Conservation (phyloP, 1,140 invertebrate species). For the Orchestia grillus region DNA sequence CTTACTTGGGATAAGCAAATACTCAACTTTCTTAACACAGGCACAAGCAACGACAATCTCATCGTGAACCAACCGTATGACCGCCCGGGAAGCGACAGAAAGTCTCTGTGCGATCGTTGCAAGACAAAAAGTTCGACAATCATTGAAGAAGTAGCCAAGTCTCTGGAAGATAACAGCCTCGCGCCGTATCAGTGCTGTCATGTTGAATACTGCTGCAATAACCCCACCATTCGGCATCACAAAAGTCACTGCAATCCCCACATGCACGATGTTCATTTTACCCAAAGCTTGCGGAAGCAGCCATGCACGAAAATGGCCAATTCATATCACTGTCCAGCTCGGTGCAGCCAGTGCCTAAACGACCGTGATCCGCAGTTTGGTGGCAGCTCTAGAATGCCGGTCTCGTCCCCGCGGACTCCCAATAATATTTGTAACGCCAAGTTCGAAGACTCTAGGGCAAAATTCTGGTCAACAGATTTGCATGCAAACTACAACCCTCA, state of each 20-base stretch:
- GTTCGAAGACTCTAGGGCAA: neutral
- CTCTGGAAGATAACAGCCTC: neutral
- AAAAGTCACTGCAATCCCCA: constrained; percentile 39
- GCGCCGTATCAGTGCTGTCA: constrained; percentile 37
- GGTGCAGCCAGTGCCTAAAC: neutral
- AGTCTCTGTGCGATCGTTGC: neutral
- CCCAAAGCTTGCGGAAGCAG: neutral
- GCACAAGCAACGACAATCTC: neutral
- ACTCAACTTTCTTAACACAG: constrained; percentile 49
- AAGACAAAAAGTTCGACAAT: neutral
- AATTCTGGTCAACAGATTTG: neutral
- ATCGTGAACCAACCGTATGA: neutral
- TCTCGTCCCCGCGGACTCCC: neutral
- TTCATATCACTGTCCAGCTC: neutral
- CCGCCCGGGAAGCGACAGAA: neutral
- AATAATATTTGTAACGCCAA: neutral
- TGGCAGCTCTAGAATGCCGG: neutral
- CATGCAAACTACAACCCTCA: neutral
- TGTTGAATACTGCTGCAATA: constrained; percentile 19
- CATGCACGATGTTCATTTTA: neutral
- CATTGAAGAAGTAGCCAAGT: neutral
- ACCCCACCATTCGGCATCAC: constrained; percentile 23
- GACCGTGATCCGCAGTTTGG: neutral
- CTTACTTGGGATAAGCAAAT: constrained; percentile 48
- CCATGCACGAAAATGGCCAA: neutral